A percentile compares a stretch with the other conserved stretches of the same genome.
Conservation (phyloP, 2,113 vertebrate species). For the Orcinus orca region DNA sequence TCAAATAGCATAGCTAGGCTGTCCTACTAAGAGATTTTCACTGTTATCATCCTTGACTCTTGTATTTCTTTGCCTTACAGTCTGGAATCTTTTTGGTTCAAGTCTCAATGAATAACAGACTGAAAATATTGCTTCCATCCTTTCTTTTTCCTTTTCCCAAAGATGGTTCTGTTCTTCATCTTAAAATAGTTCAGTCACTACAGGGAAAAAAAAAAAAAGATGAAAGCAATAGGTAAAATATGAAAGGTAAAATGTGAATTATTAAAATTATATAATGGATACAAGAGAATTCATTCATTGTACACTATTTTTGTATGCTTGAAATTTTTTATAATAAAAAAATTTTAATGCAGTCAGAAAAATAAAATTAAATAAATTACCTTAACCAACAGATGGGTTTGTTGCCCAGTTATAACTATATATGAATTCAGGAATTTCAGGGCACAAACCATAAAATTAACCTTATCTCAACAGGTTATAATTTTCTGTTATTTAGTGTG, state of each 20-base stretch:
- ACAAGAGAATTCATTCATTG: neutral
- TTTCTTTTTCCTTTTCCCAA: neutral
- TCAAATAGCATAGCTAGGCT: neutral
- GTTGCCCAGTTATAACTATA: neutral
- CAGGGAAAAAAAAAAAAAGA: neutral
- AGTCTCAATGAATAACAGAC: neutral
- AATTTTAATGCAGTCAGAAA: neutral
- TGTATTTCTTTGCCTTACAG: neutral
- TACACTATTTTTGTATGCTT: neutral
- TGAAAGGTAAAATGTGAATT: conserved; percentile 12
- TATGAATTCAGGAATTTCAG: neutral
- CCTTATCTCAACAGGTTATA: neutral
- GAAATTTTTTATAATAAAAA: neutral
- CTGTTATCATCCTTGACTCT: neutral
- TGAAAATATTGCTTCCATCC: neutral
- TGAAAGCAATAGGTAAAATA: neutral
- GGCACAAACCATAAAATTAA: neutral
- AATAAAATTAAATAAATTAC: conserved; percentile 1
- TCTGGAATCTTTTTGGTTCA: neutral
- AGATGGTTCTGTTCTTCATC: neutral
- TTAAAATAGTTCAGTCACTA: neutral
- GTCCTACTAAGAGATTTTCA: neutral
- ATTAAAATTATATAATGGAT: neutral
- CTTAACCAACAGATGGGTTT: neutral
- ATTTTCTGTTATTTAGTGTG: conserved; percentile 24